These are phyloP conservation scores for Hydropotes inermis DNA, from an alignment of 2,113 vertebrate species.

Conservation along the genomic window DNA sequence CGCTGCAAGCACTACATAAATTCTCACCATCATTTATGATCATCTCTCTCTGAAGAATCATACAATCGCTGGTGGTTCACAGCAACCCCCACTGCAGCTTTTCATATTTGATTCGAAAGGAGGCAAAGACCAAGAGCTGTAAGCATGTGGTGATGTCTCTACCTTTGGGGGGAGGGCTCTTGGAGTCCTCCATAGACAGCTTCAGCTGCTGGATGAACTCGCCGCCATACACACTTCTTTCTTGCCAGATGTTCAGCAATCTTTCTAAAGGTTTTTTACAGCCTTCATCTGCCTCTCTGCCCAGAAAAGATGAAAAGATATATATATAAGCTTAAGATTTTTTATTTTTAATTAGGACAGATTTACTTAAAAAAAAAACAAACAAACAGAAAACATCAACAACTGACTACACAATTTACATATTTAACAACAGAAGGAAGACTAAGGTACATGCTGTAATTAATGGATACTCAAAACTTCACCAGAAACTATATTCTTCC, in stretches of 20 bases:
- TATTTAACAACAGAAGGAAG: constrained; percentile 56
- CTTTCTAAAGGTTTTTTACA: constrained; percentile 97
- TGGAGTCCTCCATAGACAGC: constrained; percentile 95
- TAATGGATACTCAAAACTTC: constrained; percentile 13
- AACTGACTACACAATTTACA: constrained; percentile 57
- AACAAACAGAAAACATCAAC: constrained; percentile 51
- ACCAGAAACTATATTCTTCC: constrained; percentile 26
- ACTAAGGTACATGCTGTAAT: background rate
- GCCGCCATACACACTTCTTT: constrained; percentile 91
- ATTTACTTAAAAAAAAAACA: background rate
- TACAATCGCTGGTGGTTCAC: constrained; percentile 65
- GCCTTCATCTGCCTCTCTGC: constrained; percentile 93
- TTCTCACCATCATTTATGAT: constrained; percentile 73
- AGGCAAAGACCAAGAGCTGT: constrained; percentile 73
- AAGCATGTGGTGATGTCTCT: constrained; percentile 70
- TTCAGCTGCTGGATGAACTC: constrained; percentile 98
- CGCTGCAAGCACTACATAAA: constrained; percentile 31
- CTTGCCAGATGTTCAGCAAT: constrained; percentile 98
- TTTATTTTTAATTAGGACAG: constrained; percentile 58
- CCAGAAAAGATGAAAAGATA: constrained; percentile 73
- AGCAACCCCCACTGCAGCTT: constrained; percentile 72
- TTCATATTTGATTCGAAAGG: constrained; percentile 66
- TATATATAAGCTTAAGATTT: constrained; percentile 51
- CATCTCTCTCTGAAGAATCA: constrained; percentile 71
- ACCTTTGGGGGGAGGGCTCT: constrained; percentile 94